These are phyloP conservation scores for Drosophila tristis DNA, from an alignment of 1,140 invertebrate genomes.

Conservation along the genomic window DNA sequence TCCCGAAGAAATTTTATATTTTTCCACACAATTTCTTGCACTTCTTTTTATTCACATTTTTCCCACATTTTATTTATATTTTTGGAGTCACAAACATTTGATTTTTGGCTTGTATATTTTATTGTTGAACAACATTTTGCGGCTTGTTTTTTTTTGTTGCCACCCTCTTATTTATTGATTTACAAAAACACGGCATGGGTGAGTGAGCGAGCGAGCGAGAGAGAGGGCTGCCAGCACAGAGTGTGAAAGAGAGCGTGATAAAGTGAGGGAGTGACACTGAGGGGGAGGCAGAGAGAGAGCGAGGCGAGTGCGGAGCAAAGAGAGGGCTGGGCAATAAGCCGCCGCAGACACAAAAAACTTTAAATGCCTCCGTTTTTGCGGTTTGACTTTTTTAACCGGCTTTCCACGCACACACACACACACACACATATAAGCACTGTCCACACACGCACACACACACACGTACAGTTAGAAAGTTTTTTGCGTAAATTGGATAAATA, in stretches of 20 bases:
- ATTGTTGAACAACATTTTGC: slow-evolving; percentile 66
- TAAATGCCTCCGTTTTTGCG: slow-evolving; percentile 67
- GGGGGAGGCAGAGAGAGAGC: slow-evolving; percentile 6
- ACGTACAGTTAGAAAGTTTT: slow-evolving; percentile 25
- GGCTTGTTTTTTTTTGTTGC: slow-evolving; percentile 59
- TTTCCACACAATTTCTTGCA: background rate
- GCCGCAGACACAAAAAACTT: slow-evolving; percentile 72
- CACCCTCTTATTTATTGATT: slow-evolving; percentile 83
- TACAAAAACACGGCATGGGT: slow-evolving; percentile 67
- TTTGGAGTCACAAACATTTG: background rate
- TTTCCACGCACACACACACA: slow-evolving; percentile 6
- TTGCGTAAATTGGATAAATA: background rate
- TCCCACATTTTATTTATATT: slow-evolving; percentile 13
- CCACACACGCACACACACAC: background rate
- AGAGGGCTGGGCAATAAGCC: slow-evolving; percentile 65
- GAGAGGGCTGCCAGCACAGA: slow-evolving; percentile 3
- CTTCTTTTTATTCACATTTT: background rate
- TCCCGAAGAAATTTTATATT: background rate
- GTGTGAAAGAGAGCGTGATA: background rate
- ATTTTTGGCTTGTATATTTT: slow-evolving; percentile 17
- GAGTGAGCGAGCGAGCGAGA: slow-evolving; percentile 27
- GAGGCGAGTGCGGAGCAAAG: background rate
- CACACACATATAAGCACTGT: slow-evolving; percentile 19
- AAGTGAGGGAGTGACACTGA: background rate
- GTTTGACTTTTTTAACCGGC: slow-evolving; percentile 57